Evolutionary conservation across 2,113 vertebrate genomes (phyloP), one percentile per base, ranked within the genome.

Genomic region (Lycocorax pyrrhopterus): DNA sequence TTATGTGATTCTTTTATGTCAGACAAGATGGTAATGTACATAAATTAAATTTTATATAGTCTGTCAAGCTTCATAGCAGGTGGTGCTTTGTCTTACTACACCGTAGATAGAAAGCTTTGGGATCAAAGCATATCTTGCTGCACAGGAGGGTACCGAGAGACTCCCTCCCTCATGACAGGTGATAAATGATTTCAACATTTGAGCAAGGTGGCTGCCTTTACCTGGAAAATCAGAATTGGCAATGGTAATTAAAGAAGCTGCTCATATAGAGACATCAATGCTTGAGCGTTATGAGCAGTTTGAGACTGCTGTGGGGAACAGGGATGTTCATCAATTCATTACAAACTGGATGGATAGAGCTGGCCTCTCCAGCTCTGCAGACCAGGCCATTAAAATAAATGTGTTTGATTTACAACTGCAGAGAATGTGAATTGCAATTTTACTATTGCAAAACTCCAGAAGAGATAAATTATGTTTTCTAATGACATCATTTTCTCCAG

Each of bases 161-260:
- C 46, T 87, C 47, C 51, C 21, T 71, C 27, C 56, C 73, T 82
- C 33, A 8, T 87, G 78, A 93, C 66, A 81, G 39, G 25, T 74
- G 87, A 82, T 90, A 87, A 91, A 93, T 85, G 67, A 66, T 76
- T 85, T 72, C 69, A 82, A 16, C 16, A 37, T 79, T 83, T 93
- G 51, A 66, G 39, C 43, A 66, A 89, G 43, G 73, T 46, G 52
- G 33, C 35, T 92, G 64, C 62, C 26, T 96, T 95, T 73, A 93
- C 74, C 84, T 95, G 89, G 84, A 96, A 94, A 94, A 95, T 93
- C 78, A 73, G 81, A 94, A 91, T 52, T 96, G 84, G 87, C 63
- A 76, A 85, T 52, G 78, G 75, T 90, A 85, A 85, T 89, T 91
- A 91, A 90, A 84, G 74, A 58, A 89, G 30, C 30, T 67, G 19